Evolutionary conservation across 2,113 vertebrate species (phyloP).

Genomic region (Poeciliopsis occidentalis): DNA sequence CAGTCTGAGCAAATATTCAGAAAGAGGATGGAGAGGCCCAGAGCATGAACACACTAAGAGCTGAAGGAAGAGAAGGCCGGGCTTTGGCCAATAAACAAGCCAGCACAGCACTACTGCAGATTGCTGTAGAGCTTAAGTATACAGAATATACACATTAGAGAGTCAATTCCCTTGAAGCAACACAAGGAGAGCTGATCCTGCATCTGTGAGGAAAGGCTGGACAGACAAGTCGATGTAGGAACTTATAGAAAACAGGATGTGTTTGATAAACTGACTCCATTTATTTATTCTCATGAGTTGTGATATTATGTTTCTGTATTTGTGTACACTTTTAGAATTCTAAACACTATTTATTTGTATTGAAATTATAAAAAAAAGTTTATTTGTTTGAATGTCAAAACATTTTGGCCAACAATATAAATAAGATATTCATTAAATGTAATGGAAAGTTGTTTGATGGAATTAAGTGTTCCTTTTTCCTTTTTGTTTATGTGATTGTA

Average conservation of each 20-base stretch:
- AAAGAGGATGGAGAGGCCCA: background rate
- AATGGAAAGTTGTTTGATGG: too few species aligned
- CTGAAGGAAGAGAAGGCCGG: slow-evolving; percentile 52
- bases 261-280: background rate
- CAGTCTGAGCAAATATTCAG: slow-evolving; percentile 58
- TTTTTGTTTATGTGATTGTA: too few species aligned
- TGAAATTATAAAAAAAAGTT: too few species aligned
- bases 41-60: background rate
- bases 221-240: background rate
- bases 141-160: slow-evolving; percentile 60
- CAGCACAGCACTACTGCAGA: slow-evolving; percentile 69
- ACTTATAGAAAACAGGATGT: background rate
- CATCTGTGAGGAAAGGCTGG: slow-evolving; percentile 39
- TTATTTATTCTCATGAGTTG: background rate
- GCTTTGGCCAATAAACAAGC: slow-evolving; percentile 67
- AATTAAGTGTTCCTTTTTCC: too few species aligned
- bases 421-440: too few species aligned
- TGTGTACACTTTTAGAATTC: too few species aligned
- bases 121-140: slow-evolving; percentile 63
- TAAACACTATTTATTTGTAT: too few species aligned
- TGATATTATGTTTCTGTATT: background rate
- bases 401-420: too few species aligned
- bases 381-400: too few species aligned
- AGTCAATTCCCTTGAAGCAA: slow-evolving; percentile 36
- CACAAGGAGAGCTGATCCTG: slow-evolving; percentile 59